These are phyloP conservation scores for Callitettix versicolor DNA, from an alignment of 1,140 invertebrate genomes.

Conservation along the genomic window DNA sequence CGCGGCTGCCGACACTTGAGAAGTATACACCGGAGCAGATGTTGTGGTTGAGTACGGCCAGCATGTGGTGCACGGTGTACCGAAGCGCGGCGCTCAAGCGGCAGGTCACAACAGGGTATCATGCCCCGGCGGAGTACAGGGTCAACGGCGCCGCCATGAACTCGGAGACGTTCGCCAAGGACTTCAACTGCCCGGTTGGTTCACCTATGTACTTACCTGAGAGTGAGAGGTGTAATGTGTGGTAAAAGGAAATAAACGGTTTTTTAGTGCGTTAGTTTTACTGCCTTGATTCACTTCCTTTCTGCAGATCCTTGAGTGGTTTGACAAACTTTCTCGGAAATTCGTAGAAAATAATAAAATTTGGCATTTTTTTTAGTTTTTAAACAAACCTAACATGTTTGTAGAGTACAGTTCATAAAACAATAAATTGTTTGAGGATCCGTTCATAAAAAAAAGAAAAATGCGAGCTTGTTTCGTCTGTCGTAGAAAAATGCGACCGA, in stretches of 20 bases:
- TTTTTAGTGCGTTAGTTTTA: too few species aligned
- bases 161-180: slow-evolving; percentile 69
- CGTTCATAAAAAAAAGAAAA: too few species aligned
- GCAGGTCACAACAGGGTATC: slow-evolving; percentile 24
- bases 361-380: too few species aligned
- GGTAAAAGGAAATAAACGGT: slow-evolving; percentile 41
- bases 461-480: too few species aligned
- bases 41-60: slow-evolving; percentile 54
- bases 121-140: slow-evolving; percentile 66
- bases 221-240: slow-evolving; percentile 66
- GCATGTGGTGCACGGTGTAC: slow-evolving; percentile 48
- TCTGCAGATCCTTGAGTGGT: too few species aligned
- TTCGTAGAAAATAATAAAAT: too few species aligned
- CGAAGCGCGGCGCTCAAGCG: slow-evolving; percentile 3
- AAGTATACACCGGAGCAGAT: slow-evolving; percentile 36
- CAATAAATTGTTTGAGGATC: too few species aligned
- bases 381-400: too few species aligned
- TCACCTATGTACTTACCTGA: slow-evolving; percentile 78
- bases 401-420: too few species aligned
- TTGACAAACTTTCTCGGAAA: too few species aligned
- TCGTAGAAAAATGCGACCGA: too few species aligned
- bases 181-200: slow-evolving; percentile 71
- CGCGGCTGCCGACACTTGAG: slow-evolving; percentile 35
- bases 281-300: too few species aligned
- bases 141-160: slow-evolving; percentile 84